These are phyloP conservation scores for Fulica atra DNA, from an alignment of 2,113 vertebrate genomes.

Conservation along the genomic window DNA sequence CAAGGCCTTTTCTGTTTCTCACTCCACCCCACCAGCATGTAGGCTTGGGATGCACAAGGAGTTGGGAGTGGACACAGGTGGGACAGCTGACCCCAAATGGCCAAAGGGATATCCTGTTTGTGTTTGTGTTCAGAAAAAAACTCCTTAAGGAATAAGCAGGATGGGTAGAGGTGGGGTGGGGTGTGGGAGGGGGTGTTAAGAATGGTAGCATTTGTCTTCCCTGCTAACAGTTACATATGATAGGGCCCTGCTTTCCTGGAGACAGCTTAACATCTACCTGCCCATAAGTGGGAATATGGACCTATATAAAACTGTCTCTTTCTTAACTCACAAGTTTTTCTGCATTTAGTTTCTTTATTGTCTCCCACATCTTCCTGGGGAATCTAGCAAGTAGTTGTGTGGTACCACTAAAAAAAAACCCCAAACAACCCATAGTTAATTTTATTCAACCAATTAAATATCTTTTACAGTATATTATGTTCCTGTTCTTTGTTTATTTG, in stretches of 20 bases:
- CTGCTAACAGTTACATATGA: background rate
- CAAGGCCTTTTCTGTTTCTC: background rate
- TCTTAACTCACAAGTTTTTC: background rate
- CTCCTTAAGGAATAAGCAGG: no score
- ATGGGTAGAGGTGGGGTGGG: background rate
- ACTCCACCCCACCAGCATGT: accelerated
- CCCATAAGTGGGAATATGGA: background rate
- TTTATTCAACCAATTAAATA: background rate
- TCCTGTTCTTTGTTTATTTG: background rate
- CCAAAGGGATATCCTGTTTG: background rate
- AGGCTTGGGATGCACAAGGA: no score
- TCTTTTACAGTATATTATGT: background rate
- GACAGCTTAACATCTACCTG: background rate
- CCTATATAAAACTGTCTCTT: background rate
- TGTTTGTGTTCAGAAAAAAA: background rate
- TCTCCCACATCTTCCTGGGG: background rate
- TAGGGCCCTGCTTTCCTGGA: background rate
- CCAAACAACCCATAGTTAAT: background rate
- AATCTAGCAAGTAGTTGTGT: background rate
- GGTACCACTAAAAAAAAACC: background rate
- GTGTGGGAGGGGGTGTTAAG: no score
- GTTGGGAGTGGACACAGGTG: no score
- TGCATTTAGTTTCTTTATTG: background rate
- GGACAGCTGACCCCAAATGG: background rate
- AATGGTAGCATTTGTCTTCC: background rate